phyloP scores from a whole-genome alignment of 2,113 vertebrate genomes.

The Nyctibius bracteatus region DNA sequence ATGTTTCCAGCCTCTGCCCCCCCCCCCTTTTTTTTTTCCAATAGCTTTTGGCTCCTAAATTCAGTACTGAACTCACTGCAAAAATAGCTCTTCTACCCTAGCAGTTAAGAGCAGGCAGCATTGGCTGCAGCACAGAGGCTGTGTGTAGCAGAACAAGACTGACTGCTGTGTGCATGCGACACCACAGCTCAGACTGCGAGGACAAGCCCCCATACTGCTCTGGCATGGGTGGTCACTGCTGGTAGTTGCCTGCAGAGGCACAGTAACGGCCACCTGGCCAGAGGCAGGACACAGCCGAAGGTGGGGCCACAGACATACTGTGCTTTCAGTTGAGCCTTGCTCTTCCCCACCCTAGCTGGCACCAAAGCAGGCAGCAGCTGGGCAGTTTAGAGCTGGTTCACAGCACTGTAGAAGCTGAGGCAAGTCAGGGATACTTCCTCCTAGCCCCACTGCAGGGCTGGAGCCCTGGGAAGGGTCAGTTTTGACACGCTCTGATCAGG shows the following conservation, averaged over 20 bases:
- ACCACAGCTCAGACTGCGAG: neutral
- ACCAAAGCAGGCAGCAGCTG: neutral
- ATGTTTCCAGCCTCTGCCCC: neutral
- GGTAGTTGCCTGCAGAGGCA: neutral
- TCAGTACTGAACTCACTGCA: neutral
- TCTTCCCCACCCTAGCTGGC: neutral
- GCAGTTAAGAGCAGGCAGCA: fast-evolving
- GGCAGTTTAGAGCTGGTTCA: neutral
- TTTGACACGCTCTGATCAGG: neutral
- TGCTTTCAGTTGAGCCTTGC: neutral
- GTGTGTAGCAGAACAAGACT: neutral
- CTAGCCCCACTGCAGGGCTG: too few relatives aligned
- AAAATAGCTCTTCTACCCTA: neutral
- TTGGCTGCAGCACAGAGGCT: neutral
- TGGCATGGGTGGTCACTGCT: neutral
- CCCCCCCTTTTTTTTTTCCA: fast-evolving
- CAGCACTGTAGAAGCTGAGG: neutral
- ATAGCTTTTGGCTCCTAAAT: neutral
- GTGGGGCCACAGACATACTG: neutral
- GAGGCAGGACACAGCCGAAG: neutral
- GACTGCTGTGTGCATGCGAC: fast-evolving
- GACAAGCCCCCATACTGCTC: neutral
- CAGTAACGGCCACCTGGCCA: fast-evolving
- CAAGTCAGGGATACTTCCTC: neutral
- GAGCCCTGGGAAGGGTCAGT: neutral